Evolutionary conservation across 2,888 invertebrate species (phyloP), one percentile per base, ranked within the genome.

Genomic region (Zaprionus obscuricornis): DNA sequence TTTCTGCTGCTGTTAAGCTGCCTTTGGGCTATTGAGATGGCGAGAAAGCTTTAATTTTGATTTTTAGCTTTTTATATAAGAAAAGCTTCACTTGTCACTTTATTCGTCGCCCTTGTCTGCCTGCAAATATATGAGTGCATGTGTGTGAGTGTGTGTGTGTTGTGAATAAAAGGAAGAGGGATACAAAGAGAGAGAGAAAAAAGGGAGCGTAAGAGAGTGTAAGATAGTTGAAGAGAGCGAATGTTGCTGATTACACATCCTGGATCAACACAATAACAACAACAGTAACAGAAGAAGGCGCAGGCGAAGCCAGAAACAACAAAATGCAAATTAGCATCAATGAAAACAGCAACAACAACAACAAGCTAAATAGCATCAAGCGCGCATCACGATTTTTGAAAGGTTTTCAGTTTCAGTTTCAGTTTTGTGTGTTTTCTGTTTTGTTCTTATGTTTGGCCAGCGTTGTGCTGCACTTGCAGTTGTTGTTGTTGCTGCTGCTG

Each of bases 21-120:
- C n/a, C n/a, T n/a, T n/a, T n/a, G n/a, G n/a, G n/a, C n/a, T n/a
- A n/a, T n/a, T n/a, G n/a, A n/a, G n/a, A n/a, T n/a, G n/a, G n/a
- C n/a, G n/a, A n/a, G n/a, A n/a, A 13, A 8, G 45, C 54, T 37
- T 36, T 26, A 43, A 47, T 57, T 60, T 46, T 5, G 24, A 60
- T 33, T 51, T 51, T 14, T 39, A 18, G 55, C 72, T 52, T 66
- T 79, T 83, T 75, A 67, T 81, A 64, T 76, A 81, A 84, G 66
- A 70, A 57, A 52, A 49, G 62, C 65, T 69, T 33, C 73, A 67
- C 57, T 62, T 67, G 75, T 74, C 29, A 47, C 46, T 31, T 31
- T 29, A n/a, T 31, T 76, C 63, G 81, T 59, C 62, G 82, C 82
- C 82, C 79, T 78, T 59, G 57, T 42, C 79, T 63, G 84, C 86